Percentiles rank a stretch among this genome's conserved stretches.
Evolutionary conservation across 2,113 vertebrate genomes (phyloP).

Genomic region (Siniperca knerii): DNA sequence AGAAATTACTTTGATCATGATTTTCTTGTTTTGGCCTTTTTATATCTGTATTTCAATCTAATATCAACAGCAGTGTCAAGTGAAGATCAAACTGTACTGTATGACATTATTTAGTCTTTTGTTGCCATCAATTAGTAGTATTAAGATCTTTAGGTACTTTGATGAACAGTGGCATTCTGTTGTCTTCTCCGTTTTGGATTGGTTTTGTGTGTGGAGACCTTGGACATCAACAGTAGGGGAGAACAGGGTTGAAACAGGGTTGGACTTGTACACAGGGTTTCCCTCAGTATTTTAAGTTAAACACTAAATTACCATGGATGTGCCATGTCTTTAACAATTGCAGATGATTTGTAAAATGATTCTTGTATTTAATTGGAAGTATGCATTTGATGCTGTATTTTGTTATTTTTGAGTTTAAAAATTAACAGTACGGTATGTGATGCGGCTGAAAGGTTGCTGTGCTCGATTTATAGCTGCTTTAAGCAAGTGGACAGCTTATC

Average conservation of each 20-base stretch:
- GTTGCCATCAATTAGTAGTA: neutral
- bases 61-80: slow-evolving; percentile 3
- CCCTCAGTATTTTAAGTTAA: neutral
- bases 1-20: slow-evolving; percentile 33
- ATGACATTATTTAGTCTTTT: neutral
- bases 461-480: neutral
- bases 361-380: neutral
- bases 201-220: neutral
- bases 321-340: neutral
- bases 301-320: neutral
- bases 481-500: neutral
- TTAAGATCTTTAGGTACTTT: slow-evolving; percentile 4
- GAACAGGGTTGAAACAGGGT: neutral
- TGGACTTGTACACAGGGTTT: neutral
- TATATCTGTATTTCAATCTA: slow-evolving; percentile 8
- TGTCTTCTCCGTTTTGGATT: neutral
- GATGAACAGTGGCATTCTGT: neutral
- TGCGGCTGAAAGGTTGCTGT: neutral
- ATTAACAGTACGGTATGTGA: neutral
- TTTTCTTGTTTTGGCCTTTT: slow-evolving; percentile 14
- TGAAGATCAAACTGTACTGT: neutral
- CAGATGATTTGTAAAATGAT: neutral
- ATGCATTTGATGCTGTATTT: neutral
- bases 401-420: neutral
- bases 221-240: neutral